Conservation (phyloP, 1,140 invertebrate species). For the Brachionus koreanus region DNA sequence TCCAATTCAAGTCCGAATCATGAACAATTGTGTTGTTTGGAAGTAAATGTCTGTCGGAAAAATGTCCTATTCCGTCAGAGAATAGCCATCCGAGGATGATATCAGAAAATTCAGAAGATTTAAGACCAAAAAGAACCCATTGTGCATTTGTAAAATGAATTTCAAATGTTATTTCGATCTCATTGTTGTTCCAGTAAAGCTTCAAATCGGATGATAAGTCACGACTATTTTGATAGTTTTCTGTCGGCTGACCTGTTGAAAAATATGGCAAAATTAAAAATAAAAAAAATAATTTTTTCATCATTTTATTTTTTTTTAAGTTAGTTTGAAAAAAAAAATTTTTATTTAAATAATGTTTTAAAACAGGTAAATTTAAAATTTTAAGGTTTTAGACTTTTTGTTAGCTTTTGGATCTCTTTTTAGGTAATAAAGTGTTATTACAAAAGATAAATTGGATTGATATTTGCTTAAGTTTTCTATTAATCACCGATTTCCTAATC, state of each 20-base stretch:
- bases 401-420: too few relatives aligned
- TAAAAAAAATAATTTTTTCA: background rate
- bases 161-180: conserved; percentile 9
- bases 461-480: too few relatives aligned
- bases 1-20: conserved; percentile 2
- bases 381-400: conserved; percentile 52
- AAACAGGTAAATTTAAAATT: conserved; percentile 63
- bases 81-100: background rate
- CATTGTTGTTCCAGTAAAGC: conserved; percentile 35
- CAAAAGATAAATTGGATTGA: too few relatives aligned
- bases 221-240: background rate
- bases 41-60: conserved; percentile 30
- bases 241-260: background rate
- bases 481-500: too few relatives aligned
- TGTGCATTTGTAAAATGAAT: conserved; percentile 4
- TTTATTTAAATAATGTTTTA: background rate
- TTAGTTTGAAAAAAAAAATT: background rate
- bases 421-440: too few relatives aligned
- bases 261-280: background rate
- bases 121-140: conserved; percentile 24
- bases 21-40: background rate
- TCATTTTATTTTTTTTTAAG: background rate
- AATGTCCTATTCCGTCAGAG: background rate
- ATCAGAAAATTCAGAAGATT: background rate
- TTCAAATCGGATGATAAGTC: background rate